Percentiles rank a stretch among this genome's conserved stretches.
These are phyloP conservation scores for Carlito syrichta DNA, from an alignment of 2,113 vertebrate genomes.

Conservation along the genomic window DNA sequence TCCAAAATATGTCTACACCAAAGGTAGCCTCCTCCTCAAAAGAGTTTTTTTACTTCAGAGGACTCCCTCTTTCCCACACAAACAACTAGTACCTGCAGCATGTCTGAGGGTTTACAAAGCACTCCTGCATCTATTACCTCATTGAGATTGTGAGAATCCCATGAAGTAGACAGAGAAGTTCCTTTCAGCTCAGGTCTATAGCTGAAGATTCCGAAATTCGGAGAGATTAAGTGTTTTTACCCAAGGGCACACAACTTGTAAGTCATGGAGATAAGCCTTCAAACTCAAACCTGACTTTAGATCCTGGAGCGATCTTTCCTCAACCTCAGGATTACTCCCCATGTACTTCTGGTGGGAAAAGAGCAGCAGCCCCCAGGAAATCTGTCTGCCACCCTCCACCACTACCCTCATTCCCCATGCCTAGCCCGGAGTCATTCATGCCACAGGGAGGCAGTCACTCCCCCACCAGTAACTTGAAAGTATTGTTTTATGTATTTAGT, in stretches of 20 bases:
- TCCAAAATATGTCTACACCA: neutral
- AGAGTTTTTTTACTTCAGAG: neutral
- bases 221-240: neutral
- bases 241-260: neutral
- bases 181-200: neutral
- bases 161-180: neutral
- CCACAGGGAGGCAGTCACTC: neutral
- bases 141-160: neutral
- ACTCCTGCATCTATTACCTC: neutral
- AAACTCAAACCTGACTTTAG: neutral
- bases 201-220: neutral
- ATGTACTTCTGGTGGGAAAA: neutral
- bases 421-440: neutral
- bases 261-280: neutral
- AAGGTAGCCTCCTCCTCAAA: neutral
- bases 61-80: neutral
- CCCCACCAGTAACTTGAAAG: neutral
- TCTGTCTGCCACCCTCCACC: neutral
- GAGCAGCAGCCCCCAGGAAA: neutral
- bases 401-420: neutral
- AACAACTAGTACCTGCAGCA: neutral
- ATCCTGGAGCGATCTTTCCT: neutral
- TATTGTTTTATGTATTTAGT: neutral
- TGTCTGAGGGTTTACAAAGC: neutral
- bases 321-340: neutral